Conservation (phyloP, 2,113 vertebrate genomes). For the Cheilinus undulatus region DNA sequence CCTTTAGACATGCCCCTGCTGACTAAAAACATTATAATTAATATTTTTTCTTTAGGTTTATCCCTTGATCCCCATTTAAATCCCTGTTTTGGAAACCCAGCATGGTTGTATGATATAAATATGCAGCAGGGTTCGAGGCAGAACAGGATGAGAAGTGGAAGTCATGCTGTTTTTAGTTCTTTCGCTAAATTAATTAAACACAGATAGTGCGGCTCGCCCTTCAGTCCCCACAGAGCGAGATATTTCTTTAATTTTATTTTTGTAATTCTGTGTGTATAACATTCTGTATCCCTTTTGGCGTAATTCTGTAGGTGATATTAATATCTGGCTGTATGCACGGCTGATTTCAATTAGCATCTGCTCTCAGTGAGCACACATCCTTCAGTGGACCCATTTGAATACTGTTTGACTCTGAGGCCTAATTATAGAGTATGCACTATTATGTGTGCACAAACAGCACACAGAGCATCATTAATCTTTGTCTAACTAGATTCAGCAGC, state of each 20-base stretch:
- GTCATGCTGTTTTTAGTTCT: slow-evolving; percentile 36
- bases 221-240: slow-evolving; percentile 8
- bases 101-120: slow-evolving; percentile 39
- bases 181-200: slow-evolving; percentile 54
- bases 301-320: slow-evolving; percentile 38
- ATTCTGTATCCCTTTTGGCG: slow-evolving; percentile 19
- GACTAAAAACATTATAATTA: no score
- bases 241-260: slow-evolving; percentile 9
- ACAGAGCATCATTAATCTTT: slow-evolving; percentile 53
- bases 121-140: slow-evolving; percentile 24
- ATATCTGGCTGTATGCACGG: slow-evolving; percentile 30
- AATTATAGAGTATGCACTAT: slow-evolving; percentile 56
- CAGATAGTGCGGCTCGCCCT: slow-evolving; percentile 8
- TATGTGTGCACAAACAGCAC: slow-evolving; percentile 40
- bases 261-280: background rate
- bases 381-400: slow-evolving; percentile 54
- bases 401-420: slow-evolving; percentile 55
- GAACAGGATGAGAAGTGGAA: slow-evolving; percentile 29
- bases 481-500: slow-evolving; percentile 20
- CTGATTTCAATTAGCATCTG: slow-evolving; percentile 62
- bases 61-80: background rate
- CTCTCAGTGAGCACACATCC: slow-evolving; percentile 17
- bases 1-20: no score
- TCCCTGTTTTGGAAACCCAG: slow-evolving; percentile 40
- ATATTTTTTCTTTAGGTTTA: background rate